Percentiles rank a stretch among this genome's conserved stretches.
phyloP scores from a whole-genome alignment of 1,140 invertebrate genomes.

The Orchesella cincta region DNA sequence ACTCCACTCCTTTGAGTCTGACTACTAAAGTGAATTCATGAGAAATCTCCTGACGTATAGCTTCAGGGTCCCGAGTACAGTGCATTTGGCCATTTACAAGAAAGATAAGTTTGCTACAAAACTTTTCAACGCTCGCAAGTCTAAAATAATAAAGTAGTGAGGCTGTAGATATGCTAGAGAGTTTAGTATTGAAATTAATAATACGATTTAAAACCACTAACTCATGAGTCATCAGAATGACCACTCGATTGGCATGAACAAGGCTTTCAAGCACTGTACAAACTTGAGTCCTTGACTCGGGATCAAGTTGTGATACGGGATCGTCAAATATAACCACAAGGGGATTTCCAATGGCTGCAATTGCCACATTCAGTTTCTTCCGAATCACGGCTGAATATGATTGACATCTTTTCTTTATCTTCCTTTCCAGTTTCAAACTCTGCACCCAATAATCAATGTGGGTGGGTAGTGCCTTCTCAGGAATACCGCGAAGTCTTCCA shows the following conservation, averaged over 20 bases:
- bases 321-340: conserved; percentile 37
- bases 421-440: conserved; percentile 21
- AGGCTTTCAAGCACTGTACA: background rate
- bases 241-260: background rate
- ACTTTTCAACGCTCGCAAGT: background rate
- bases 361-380: conserved; percentile 31
- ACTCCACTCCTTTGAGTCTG: background rate
- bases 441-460: conserved; percentile 34
- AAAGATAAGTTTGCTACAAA: background rate
- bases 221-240: background rate
- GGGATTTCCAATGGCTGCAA: conserved; percentile 39
- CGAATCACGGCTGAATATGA: conserved; percentile 15
- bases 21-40: background rate
- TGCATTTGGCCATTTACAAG: conserved; percentile 10
- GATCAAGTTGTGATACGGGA: conserved; percentile 33
- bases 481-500: conserved; percentile 36
- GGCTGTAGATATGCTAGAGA: background rate
- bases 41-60: background rate
- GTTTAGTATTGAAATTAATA: background rate
- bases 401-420: background rate
- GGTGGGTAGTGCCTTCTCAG: background rate
- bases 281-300: conserved; percentile 15
- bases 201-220: background rate
- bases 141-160: background rate
- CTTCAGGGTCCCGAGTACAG: background rate